Evolutionary conservation across 2,113 vertebrate species (phyloP), one percentile per base, ranked within the genome.

Genomic region (Sinocyclocheilus anshuiensis): DNA sequence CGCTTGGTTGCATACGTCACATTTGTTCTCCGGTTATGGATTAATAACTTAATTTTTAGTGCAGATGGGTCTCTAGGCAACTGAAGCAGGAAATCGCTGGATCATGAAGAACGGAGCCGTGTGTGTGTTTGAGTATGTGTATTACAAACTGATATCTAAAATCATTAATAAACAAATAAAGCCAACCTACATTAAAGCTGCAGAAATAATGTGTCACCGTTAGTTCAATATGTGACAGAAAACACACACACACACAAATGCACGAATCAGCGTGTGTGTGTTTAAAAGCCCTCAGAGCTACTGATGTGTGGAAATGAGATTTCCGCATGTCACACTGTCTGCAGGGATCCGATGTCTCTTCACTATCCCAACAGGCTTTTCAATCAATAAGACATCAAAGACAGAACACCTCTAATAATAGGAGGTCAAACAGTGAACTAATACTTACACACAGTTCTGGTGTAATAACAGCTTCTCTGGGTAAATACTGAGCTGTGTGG

Each of bases 381-480:
- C 77, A 83, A 90, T 91, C 90, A 89, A 90, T 86, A 89, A 83
- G 84, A 76, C 82, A 87, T 88, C 63, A 74, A 33, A 86, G 87
- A 88, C 87, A 85, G 88, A 90, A 55, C 39, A 65, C 26, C 42
- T 67, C 86, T 86, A 90, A 89, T 86, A 86, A 89, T 88, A 88
- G 85, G 53, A 83, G 74, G 55, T 83, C 74, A 85, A 84, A 87
- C 81, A 85, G 45, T 50, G 39, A 80, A 65, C 45, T 22, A 78
- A 83, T 57, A 84, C 36, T 67, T 20, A 84, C 71, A 84, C 39
- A 55, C 77, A 81, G 53, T 16, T 80, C 67, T 33, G 74, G 48
- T 57, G 77, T 59, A 77, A 77, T 71, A 57, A 65, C 53, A 45
- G 63, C 55, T 53, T 39, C 53, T 74, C 39, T 12, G 12, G 13